Percentiles rank a stretch among this genome's conserved stretches.
These are phyloP conservation scores for Meles meles DNA, from an alignment of 2,113 vertebrate genomes.

Conservation along the genomic window DNA sequence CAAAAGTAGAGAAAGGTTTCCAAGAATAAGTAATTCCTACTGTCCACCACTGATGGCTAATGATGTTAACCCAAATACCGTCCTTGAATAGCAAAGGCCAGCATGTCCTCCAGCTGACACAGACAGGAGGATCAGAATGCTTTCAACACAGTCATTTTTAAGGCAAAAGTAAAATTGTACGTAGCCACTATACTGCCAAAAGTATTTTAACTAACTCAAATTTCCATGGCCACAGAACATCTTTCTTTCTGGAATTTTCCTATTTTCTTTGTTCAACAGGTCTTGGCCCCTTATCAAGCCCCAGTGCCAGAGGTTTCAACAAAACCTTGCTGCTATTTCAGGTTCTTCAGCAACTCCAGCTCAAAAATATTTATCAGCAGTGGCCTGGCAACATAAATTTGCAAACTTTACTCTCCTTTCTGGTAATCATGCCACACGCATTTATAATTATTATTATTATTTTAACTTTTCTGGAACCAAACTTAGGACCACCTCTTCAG, in stretches of 20 bases:
- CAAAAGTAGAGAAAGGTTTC: background rate
- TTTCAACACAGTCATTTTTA: background rate
- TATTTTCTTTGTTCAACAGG: conserved; percentile 10
- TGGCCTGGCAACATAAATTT: background rate
- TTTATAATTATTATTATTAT: background rate
- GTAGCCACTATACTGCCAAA: background rate
- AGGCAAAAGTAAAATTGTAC: background rate
- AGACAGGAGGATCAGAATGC: background rate
- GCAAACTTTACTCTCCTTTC: background rate
- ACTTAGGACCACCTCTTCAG: background rate
- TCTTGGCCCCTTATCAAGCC: background rate
- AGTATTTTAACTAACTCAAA: background rate
- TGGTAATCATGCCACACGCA: background rate
- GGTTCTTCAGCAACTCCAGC: background rate
- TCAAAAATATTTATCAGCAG: conserved; percentile 5
- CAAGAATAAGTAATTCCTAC: background rate
- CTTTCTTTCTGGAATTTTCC: conserved; percentile 18
- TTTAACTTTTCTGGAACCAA: background rate
- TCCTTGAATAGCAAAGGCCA: background rate
- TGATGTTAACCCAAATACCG: background rate
- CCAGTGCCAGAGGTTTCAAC: conserved; percentile 8
- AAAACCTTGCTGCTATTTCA: background rate
- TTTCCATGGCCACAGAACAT: conserved; percentile 1
- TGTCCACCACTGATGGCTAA: background rate
- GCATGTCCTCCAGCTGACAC: background rate